phyloP scores from a whole-genome alignment of 2,797 vertebrate genomes.

The Spinus pinus region DNA sequence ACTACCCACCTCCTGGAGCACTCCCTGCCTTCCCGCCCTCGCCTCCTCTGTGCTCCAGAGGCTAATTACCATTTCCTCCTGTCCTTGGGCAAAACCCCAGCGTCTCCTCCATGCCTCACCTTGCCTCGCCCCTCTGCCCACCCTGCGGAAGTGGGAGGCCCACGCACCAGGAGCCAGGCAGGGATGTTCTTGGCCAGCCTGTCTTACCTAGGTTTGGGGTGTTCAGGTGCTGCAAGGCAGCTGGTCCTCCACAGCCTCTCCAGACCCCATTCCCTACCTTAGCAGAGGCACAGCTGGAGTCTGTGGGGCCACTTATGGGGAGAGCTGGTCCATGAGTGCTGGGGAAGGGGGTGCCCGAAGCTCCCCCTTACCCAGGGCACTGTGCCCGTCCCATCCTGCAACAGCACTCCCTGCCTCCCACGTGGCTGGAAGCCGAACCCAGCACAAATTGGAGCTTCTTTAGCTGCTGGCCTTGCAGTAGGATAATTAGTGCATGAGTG shows the following conservation, averaged over 20 bases:
- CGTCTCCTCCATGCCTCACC: background rate
- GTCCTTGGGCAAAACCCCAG: background rate
- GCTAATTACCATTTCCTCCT: background rate
- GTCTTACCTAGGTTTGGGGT: background rate
- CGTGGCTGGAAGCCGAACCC: background rate
- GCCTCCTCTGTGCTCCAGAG: background rate
- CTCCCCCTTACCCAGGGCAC: background rate
- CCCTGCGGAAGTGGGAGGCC: background rate
- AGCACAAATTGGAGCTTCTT: background rate
- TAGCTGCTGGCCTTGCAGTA: conserved; percentile 17
- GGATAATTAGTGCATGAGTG: conserved; percentile 52
- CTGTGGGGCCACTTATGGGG: background rate
- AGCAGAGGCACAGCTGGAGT: background rate
- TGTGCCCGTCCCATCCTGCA: accelerated
- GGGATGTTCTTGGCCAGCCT: background rate
- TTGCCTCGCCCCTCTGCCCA: background rate
- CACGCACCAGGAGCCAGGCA: accelerated
- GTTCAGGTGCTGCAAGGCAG: background rate
- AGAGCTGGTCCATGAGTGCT: accelerated
- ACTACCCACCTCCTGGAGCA: background rate
- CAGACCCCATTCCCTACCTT: background rate
- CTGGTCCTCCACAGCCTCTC: accelerated
- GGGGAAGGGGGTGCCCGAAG: background rate
- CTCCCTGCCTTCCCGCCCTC: background rate
- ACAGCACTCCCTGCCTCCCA: background rate